Evolutionary conservation across 2,888 invertebrate genomes (phyloP).

Genomic region (Ypsolopha scabrella): DNA sequence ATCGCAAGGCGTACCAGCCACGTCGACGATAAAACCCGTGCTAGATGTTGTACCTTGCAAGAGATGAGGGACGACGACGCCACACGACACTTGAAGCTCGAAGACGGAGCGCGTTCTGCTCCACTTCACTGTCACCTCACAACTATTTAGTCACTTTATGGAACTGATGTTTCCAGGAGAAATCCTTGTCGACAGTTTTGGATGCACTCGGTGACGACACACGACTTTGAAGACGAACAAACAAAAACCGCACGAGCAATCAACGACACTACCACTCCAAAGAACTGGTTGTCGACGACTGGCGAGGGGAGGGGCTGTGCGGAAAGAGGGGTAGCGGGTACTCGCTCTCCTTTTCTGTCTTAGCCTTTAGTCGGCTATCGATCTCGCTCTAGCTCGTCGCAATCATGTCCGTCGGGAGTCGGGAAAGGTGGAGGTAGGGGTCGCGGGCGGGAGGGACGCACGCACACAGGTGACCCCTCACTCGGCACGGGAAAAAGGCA

Average conservation of each 20-base stretch:
- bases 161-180: neutral
- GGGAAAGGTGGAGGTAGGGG: neutral
- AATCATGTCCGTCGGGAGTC: neutral
- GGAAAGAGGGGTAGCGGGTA: neutral
- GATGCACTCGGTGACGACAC: conserved; percentile 32
- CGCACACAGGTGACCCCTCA: neutral
- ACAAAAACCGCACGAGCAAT: conserved; percentile 22
- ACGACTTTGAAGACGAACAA: conserved; percentile 57
- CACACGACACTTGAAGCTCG: conserved; percentile 42
- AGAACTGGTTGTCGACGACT: conserved; percentile 45
- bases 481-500: no score
- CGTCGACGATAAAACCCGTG: conserved; percentile 45
- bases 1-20: conserved; percentile 46
- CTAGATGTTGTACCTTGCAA: conserved; percentile 57
- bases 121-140: conserved; percentile 50
- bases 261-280: conserved; percentile 26
- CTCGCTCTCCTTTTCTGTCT: neutral
- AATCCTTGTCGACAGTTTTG: conserved; percentile 23
- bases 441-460: neutral
- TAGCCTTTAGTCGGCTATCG: neutral
- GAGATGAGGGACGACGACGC: conserved; percentile 48
- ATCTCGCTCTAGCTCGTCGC: neutral
- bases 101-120: conserved; percentile 48
- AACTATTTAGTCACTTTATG: conserved; percentile 30
- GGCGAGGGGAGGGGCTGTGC: conserved; percentile 8